A percentile compares a stretch with the other conserved stretches of the same genome.
phyloP scores from a whole-genome alignment of 2,888 invertebrate species.

The Netelia melanura region DNA sequence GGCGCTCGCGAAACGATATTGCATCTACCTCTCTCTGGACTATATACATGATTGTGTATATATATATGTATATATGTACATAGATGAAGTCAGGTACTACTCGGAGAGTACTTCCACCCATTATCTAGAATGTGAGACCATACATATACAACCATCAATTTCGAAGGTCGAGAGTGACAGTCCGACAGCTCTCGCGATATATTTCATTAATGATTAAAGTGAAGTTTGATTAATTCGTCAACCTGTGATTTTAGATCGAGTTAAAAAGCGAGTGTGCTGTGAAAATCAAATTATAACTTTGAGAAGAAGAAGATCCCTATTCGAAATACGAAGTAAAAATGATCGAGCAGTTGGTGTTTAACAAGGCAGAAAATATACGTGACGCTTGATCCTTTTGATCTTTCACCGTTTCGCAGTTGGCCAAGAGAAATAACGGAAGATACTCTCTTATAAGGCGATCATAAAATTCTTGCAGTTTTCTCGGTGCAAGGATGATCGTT shows the following conservation, averaged over 20 bases:
- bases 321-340: background rate
- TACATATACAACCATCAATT: slow-evolving; percentile 18
- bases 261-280: background rate
- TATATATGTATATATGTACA: background rate
- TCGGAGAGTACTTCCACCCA: background rate
- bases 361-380: background rate
- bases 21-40: slow-evolving; percentile 32
- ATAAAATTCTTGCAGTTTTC: slow-evolving; percentile 35
- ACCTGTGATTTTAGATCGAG: background rate
- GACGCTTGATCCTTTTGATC: slow-evolving; percentile 41
- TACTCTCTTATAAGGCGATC: slow-evolving; percentile 51
- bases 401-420: slow-evolving; percentile 37
- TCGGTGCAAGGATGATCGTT: slow-evolving; percentile 62
- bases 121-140: slow-evolving; percentile 37
- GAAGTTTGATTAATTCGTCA: background rate
- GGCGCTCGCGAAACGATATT: slow-evolving; percentile 65
- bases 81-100: background rate
- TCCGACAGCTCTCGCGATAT: slow-evolving; percentile 2
- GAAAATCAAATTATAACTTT: background rate
- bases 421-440: slow-evolving; percentile 21
- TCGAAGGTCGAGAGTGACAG: slow-evolving; percentile 11
- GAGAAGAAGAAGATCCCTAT: background rate
- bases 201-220: background rate
- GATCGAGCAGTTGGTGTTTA: background rate
- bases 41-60: background rate